Evolutionary conservation across 2,113 vertebrate species (phyloP).

Genomic region (Panthera uncia): DNA sequence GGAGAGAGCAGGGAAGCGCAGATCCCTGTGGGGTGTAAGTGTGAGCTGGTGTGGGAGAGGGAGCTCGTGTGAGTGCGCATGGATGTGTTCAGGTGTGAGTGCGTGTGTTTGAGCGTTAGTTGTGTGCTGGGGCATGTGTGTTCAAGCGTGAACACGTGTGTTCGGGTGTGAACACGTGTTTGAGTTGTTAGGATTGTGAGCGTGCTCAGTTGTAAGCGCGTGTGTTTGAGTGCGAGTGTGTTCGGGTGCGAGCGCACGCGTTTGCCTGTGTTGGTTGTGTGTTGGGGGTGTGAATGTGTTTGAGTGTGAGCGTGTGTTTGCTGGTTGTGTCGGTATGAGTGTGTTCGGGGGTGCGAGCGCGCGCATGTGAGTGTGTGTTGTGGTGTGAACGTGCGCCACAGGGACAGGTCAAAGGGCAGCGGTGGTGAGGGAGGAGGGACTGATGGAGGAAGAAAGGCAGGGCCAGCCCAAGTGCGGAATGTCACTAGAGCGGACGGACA

Average conservation of each 20-base stretch:
- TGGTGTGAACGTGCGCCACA: rapidly evolving
- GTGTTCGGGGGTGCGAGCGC: too few species aligned
- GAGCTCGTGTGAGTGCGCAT: not conserved
- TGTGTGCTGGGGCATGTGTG: too few species aligned
- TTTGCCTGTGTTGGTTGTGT: too few species aligned
- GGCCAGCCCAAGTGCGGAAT: too few species aligned
- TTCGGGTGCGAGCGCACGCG: not conserved
- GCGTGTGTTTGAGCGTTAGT: not conserved
- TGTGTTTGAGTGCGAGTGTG: too few species aligned
- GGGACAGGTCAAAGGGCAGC: too few species aligned
- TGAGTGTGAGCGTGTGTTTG: not conserved
- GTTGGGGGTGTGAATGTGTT: not conserved
- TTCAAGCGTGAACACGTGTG: too few species aligned
- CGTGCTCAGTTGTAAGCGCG: too few species aligned
- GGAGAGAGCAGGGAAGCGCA: not conserved
- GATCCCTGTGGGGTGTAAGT: not conserved
- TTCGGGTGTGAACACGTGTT: too few species aligned
- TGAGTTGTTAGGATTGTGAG: not conserved
- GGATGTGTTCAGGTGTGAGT: not conserved
- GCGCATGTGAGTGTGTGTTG: not conserved
- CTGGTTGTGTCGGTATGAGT: too few species aligned
- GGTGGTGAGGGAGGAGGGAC: too few species aligned
- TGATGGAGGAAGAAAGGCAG: not conserved
- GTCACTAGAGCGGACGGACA: not conserved
- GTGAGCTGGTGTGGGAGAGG: not conserved